A percentile compares a stretch with the other conserved stretches of the same genome.
Evolutionary conservation across 1,140 invertebrate species (phyloP).

Genomic region (Chelonus insularis): DNA sequence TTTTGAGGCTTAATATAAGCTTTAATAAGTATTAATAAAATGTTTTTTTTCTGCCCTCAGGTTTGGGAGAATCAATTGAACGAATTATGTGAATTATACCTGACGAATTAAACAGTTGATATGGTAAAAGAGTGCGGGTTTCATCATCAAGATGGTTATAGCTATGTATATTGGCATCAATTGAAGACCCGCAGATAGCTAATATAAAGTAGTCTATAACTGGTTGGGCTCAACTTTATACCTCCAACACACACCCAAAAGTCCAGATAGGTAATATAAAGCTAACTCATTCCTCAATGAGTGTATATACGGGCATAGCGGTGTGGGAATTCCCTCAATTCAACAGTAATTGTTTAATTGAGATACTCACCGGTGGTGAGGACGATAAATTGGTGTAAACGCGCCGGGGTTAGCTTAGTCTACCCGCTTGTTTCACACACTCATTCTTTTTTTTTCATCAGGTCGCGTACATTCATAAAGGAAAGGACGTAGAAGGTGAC

Average conservation of each 20-base stretch:
- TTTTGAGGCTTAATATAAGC: no score
- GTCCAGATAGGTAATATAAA: neutral
- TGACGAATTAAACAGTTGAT: neutral
- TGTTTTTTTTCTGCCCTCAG: conserved; percentile 6
- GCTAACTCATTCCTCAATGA: conserved; percentile 19
- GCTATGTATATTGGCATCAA: conserved; percentile 14
- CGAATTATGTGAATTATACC: conserved; percentile 4
- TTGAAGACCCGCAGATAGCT: conserved; percentile 15
- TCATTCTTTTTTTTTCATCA: conserved; percentile 6
- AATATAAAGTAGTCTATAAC: neutral
- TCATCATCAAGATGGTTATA: conserved; percentile 1
- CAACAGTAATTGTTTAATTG: conserved; percentile 54
- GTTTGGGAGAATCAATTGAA: conserved; percentile 7
- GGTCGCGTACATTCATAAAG: neutral
- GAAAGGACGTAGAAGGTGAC: conserved; percentile 3
- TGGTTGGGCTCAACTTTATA: neutral
- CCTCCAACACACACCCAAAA: neutral
- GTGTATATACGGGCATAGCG: conserved; percentile 45
- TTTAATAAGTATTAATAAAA: neutral
- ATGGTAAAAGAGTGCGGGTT: conserved; percentile 11
- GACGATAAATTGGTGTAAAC: conserved; percentile 19
- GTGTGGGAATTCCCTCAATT: conserved; percentile 47
- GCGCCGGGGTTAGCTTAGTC: neutral
- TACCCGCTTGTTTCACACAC: conserved; percentile 7
- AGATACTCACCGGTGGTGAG: conserved; percentile 41